Conservation (phyloP, 2,797 vertebrate genomes). For the Myiotriccus ornatus region DNA sequence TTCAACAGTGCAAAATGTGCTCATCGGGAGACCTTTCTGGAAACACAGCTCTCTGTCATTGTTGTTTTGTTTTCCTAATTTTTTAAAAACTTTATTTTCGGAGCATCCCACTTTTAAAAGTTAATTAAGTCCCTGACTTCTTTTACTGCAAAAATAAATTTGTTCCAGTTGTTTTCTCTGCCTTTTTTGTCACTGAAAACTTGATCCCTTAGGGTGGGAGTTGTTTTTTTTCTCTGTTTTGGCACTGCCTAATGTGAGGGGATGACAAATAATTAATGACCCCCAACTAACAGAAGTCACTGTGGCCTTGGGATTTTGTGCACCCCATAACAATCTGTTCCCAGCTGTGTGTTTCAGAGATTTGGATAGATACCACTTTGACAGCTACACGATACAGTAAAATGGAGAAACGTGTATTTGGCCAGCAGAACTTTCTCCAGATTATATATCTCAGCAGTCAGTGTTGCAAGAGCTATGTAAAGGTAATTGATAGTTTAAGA, state of each 20-base stretch:
- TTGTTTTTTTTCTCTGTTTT: not conserved
- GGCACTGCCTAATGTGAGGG: not conserved
- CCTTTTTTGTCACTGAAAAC: not conserved
- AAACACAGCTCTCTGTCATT: not conserved
- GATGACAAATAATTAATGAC: conserved; percentile 30
- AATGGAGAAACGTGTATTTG: conserved; percentile 26
- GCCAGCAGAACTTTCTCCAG: conserved; percentile 20
- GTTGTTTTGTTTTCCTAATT: not conserved
- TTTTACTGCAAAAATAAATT: not conserved
- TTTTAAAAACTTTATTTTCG: not conserved
- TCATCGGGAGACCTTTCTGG: not conserved
- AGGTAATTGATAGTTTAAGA: conserved; percentile 56
- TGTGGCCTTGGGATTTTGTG: conserved; percentile 45
- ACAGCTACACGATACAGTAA: not conserved
- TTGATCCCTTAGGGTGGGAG: not conserved
- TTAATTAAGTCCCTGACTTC: not conserved
- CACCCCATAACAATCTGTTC: conserved; percentile 2
- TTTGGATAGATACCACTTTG: conserved; percentile 26
- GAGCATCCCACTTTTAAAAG: not conserved
- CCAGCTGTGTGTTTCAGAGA: not conserved
- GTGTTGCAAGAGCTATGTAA: conserved; percentile 9
- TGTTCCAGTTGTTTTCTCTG: not conserved
- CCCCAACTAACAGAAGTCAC: not conserved
- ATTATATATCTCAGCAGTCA: conserved; percentile 45
- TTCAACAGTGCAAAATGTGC: not conserved